Base-by-base conservation (phyloP, 2,888 invertebrate genomes). In the Drosophila borealis region DNA sequence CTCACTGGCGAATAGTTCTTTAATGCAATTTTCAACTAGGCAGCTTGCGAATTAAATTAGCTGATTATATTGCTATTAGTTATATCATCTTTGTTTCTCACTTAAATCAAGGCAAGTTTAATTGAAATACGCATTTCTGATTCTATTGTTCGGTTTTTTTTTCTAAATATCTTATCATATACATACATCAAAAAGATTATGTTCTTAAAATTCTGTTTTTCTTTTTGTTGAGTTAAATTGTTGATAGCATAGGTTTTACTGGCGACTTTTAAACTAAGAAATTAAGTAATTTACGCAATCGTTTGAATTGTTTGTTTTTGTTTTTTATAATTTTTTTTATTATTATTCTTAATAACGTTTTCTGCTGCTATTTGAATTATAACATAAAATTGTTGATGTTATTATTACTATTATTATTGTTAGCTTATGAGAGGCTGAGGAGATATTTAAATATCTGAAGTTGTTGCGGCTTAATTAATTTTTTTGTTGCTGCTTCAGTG, bases 331-430 rank as follows among this genome's bases (percentile, higher is more conserved):
- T 50, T 78, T 78, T 71, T 72, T 70, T 80, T 72, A 66, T 73
- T 83, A 78, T 81, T 81, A 71, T 70, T 72, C 55, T 70, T 87
- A 84, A 76, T 84, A 70, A 76, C 76, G 64, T 77, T 61, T 65
- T 57, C 69, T 85, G 77, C 67, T 82, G 77, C 78, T 78, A 78
- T 77, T 79, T 76, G 61, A 79, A 81, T 71, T 71, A 84, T 84
- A 82, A 82, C 88, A 81, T 82, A 81, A 42, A 73, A 65, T 76
- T 78, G 34, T 45, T 55, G 73, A 51, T 71, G 57, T 66, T 74
- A 55, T 66, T 50, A 55, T 63, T 65, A 41, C 50, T 59, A 60
- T 55, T 72, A 48, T 70, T 78, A 62, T 63, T 75, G 67, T 85
- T 85, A 85, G 86, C 77, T 74, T 80, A 73, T 73, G 70, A 88